Percentiles rank a stretch among this genome's conserved stretches.
Conservation (phyloP, 2,888 invertebrate genomes). For the Urechis unicinctus region DNA sequence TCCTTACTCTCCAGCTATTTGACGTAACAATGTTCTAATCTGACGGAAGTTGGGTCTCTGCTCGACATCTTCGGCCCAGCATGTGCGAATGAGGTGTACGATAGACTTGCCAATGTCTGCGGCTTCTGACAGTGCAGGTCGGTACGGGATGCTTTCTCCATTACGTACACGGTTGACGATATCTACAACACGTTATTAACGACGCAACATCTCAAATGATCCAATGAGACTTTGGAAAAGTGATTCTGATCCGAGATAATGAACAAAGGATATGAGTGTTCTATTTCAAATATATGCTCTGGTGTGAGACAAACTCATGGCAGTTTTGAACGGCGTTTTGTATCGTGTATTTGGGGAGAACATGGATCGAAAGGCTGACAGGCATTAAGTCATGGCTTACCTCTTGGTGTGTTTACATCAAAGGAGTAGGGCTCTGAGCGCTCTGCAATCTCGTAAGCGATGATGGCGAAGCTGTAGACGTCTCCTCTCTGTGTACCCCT, state of each 20-base stretch:
- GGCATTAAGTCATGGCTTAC: too few relatives aligned
- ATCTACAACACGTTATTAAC: conserved; percentile 11
- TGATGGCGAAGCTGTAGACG: conserved; percentile 39
- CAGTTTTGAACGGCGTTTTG: too few relatives aligned
- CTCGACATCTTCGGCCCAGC: conserved; percentile 27
- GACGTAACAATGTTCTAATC: conserved; percentile 23
- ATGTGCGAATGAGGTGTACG: conserved; percentile 15
- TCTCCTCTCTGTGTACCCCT: conserved; percentile 42
- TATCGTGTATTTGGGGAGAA: too few relatives aligned
- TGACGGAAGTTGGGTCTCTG: conserved; percentile 27
- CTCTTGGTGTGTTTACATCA: conserved; percentile 11
- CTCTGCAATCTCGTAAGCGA: conserved; percentile 34
- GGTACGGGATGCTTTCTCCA: conserved; percentile 22
- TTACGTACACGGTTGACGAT: conserved; percentile 22
- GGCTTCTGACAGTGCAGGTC: conserved; percentile 13
- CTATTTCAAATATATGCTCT: neutral
- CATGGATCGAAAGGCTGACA: too few relatives aligned
- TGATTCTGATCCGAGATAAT: too few relatives aligned
- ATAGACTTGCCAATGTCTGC: conserved; percentile 4
- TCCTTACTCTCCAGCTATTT: conserved; percentile 31
- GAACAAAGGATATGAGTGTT: too few relatives aligned
- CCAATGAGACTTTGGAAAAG: too few relatives aligned
- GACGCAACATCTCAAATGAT: too few relatives aligned
- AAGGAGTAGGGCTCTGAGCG: conserved; percentile 16
- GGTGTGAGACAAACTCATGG: too few relatives aligned